A percentile compares a stretch with the other conserved stretches of the same genome.
These are phyloP conservation scores for Phytoseiulus persimilis DNA, from an alignment of 2,888 invertebrate species.

Conservation along the genomic window DNA sequence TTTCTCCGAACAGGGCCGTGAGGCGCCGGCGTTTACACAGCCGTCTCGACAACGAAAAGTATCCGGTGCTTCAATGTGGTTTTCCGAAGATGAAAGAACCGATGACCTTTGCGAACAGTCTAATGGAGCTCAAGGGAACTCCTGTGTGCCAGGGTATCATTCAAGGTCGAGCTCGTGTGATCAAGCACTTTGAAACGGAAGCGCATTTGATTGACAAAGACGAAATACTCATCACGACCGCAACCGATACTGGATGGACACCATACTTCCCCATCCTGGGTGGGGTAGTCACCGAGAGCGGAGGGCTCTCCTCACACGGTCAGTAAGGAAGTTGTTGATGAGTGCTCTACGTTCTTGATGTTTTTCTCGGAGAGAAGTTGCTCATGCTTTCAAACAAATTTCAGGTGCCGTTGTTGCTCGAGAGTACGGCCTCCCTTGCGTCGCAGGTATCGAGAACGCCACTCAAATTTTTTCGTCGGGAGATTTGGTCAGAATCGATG, in stretches of 20 bases:
- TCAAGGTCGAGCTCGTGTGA: constrained; percentile 63
- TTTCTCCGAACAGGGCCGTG: constrained; percentile 48
- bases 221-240: constrained; percentile 65
- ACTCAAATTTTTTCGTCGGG: constrained; percentile 50
- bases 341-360: too few relatives aligned
- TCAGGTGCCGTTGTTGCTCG: constrained; percentile 70
- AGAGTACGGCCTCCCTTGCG: constrained; percentile 71
- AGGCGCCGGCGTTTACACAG: constrained; percentile 48
- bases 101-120: constrained; percentile 34
- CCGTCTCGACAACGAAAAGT: constrained; percentile 48
- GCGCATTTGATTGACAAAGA: constrained; percentile 51
- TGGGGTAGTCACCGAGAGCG: constrained; percentile 70
- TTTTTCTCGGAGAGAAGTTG: not conserved
- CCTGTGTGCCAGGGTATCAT: constrained; percentile 64
- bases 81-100: constrained; percentile 45
- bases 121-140: constrained; percentile 56
- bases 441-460: constrained; percentile 64
- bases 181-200: constrained; percentile 60
- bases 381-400: too few relatives aligned
- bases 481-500: constrained; percentile 46
- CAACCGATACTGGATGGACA: constrained; percentile 74
- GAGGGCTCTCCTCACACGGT: constrained; percentile 74
- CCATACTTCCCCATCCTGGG: constrained; percentile 70
- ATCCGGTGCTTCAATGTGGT: constrained; percentile 49
- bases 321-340: constrained; percentile 43